Percentiles rank a stretch among this genome's conserved stretches.
Conservation (phyloP, 2,888 invertebrate genomes). For the Caenorhabditis sp. region DNA sequence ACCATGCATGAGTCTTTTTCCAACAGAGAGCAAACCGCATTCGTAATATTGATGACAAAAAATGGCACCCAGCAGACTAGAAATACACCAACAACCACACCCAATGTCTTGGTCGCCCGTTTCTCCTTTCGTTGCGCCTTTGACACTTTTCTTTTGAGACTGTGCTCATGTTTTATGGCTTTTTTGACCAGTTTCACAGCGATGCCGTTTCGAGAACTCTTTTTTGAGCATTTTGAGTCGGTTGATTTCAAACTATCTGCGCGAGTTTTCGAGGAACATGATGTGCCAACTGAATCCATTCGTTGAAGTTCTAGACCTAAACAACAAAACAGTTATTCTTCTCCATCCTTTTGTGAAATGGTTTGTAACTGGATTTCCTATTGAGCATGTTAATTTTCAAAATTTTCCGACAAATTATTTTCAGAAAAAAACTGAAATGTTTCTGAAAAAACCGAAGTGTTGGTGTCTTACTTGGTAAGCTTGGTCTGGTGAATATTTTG, state of each 20-base stretch:
- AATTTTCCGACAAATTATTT: too few species aligned
- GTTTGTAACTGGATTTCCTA: too few species aligned
- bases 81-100: slow-evolving; percentile 96
- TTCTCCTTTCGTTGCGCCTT: slow-evolving; percentile 79
- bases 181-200: slow-evolving; percentile 65
- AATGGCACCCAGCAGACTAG: slow-evolving; percentile 98
- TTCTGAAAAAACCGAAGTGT: too few species aligned
- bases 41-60: slow-evolving; percentile 96
- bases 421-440: too few species aligned
- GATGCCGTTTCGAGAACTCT: slow-evolving; percentile 44
- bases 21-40: slow-evolving; percentile 89
- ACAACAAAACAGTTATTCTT: neutral
- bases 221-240: slow-evolving; percentile 42
- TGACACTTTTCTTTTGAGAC: slow-evolving; percentile 67
- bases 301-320: slow-evolving; percentile 29
- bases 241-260: slow-evolving; percentile 42
- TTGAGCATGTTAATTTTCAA: too few species aligned
- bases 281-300: slow-evolving; percentile 46
- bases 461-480: slow-evolving; percentile 43
- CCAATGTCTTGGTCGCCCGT: slow-evolving; percentile 96
- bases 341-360: too few species aligned
- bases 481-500: slow-evolving; percentile 42
- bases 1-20: slow-evolving; percentile 61
- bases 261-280: slow-evolving; percentile 33
- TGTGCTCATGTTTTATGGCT: slow-evolving; percentile 66